These are phyloP conservation scores for Apocrypta bakeri DNA, from an alignment of 1,140 invertebrate species.

Conservation along the genomic window DNA sequence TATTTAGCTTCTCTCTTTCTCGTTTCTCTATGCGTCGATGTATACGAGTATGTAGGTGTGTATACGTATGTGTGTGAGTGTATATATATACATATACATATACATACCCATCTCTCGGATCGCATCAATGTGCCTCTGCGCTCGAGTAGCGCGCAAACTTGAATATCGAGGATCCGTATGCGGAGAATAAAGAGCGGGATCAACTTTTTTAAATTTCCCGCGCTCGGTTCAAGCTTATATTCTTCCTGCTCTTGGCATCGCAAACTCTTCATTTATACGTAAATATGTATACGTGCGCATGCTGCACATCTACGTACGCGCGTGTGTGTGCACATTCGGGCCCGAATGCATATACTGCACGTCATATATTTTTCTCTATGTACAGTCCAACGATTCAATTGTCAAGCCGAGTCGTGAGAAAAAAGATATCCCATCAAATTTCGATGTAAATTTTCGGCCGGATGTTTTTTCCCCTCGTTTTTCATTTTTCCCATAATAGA, in stretches of 20 bases:
- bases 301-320: no score
- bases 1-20: background rate
- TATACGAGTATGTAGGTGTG: no score
- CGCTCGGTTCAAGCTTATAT: background rate
- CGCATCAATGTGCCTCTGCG: no score
- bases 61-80: no score
- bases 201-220: background rate
- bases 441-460: background rate
- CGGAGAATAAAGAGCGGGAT: constrained; percentile 10
- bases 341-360: background rate
- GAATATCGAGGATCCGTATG: background rate
- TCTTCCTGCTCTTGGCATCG: background rate
- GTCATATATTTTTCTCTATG: background rate
- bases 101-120: background rate
- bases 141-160: background rate
- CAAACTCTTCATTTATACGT: background rate
- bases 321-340: no score
- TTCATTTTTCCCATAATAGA: background rate
- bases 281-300: no score
- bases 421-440: constrained; percentile 13
- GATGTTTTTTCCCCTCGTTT: background rate
- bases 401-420: background rate
- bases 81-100: background rate
- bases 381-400: background rate
- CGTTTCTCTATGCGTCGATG: no score